A percentile compares a stretch with the other conserved stretches of the same genome.
Evolutionary conservation across 1,140 invertebrate genomes (phyloP).

Genomic region (Formica selysi): DNA sequence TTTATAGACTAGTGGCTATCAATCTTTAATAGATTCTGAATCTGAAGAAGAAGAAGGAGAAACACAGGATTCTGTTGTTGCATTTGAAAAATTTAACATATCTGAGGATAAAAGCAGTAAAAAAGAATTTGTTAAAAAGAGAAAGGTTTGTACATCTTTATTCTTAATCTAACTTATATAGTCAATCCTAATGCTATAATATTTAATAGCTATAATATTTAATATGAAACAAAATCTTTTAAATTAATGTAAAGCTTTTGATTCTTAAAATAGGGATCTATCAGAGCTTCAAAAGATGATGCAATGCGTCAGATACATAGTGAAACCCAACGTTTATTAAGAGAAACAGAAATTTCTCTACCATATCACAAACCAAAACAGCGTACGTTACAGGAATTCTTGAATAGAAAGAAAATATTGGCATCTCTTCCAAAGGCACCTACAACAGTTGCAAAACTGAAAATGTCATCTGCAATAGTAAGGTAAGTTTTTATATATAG

Average conservation of each 20-base stretch:
- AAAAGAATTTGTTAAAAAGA: slow-evolving; percentile 40
- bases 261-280: slow-evolving; percentile 70
- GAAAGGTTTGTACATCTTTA: slow-evolving; percentile 45
- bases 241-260: slow-evolving; percentile 18
- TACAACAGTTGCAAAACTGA: slow-evolving; percentile 80
- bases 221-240: slow-evolving; percentile 41
- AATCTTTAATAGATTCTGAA: slow-evolving; percentile 64
- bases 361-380: slow-evolving; percentile 93
- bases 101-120: slow-evolving; percentile 29
- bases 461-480: slow-evolving; percentile 81
- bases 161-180: background rate
- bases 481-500: slow-evolving; percentile 65
- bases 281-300: slow-evolving; percentile 80
- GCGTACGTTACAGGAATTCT: slow-evolving; percentile 91
- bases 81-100: background rate
- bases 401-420: slow-evolving; percentile 84
- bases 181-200: background rate
- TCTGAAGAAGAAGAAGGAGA: slow-evolving; percentile 60
- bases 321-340: slow-evolving; percentile 89
- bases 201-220: slow-evolving; percentile 24
- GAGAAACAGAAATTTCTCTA: slow-evolving; percentile 90
- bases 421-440: slow-evolving; percentile 77
- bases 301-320: slow-evolving; percentile 86
- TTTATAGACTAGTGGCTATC: slow-evolving; percentile 33
- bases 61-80: background rate